Conservation (phyloP, 2,113 vertebrate species). For the Podiceps cristatus region DNA sequence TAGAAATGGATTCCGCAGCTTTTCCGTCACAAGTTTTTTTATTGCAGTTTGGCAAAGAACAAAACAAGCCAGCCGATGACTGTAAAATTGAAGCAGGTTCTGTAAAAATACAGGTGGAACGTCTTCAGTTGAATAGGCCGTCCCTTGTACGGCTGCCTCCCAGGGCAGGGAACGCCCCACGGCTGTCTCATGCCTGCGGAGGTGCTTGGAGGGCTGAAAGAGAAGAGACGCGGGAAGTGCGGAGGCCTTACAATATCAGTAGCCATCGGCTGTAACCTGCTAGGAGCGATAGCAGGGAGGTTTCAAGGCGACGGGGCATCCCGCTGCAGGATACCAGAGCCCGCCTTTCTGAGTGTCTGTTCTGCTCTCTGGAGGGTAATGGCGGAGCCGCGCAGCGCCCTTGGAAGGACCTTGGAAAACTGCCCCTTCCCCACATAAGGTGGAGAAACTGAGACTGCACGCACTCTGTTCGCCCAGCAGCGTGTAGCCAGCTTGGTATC, state of each 20-base stretch:
- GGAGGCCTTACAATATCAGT: accelerated
- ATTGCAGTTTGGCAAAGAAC: not conserved
- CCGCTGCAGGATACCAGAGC: not conserved
- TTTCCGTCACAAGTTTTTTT: not conserved
- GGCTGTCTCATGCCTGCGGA: not conserved
- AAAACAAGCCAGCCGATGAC: not conserved
- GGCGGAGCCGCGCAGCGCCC: not conserved
- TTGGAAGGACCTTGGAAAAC: not conserved
- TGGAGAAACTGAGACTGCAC: not conserved
- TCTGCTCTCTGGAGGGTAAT: not conserved
- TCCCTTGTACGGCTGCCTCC: not conserved
- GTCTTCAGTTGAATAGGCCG: not conserved
- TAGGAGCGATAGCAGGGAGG: not conserved
- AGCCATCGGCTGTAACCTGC: accelerated
- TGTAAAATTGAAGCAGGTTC: not conserved
- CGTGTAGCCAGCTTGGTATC: not conserved
- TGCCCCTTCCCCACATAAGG: not conserved
- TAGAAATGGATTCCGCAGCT: slow-evolving; percentile 35
- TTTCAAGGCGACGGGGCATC: too few species aligned
- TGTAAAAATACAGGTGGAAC: not conserved
- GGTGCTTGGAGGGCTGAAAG: too few species aligned
- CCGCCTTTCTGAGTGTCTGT: not conserved
- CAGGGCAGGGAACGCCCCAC: not conserved
- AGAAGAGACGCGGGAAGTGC: accelerated
- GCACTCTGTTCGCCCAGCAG: not conserved